phyloP scores from a whole-genome alignment of 2,113 vertebrate species.

The Orycteropus afer region DNA sequence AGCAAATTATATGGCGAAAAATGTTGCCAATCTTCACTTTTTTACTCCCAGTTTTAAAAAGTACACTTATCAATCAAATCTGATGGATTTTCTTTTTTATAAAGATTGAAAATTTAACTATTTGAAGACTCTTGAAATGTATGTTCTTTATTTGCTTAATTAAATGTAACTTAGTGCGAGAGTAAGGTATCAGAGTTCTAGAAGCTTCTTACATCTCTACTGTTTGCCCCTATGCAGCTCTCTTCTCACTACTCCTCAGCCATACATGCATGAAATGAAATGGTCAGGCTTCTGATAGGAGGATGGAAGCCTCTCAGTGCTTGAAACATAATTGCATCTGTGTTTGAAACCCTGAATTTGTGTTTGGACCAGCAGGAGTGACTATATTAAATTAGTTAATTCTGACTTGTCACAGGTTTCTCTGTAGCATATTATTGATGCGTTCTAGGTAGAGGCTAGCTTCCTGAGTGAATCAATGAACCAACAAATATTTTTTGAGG shows the following conservation, averaged over 20 bases:
- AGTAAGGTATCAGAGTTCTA: neutral
- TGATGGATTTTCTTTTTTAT: slow-evolving; percentile 83
- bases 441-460: neutral
- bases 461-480: neutral
- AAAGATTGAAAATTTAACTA: slow-evolving; percentile 84
- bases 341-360: no score
- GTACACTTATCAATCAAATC: slow-evolving; percentile 88
- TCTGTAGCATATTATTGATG: neutral
- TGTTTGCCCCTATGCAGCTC: no score
- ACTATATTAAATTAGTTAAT: neutral
- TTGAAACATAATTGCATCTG: fast-evolving
- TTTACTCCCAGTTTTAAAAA: slow-evolving; percentile 84
- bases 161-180: neutral
- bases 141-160: slow-evolving; percentile 22
- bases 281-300: neutral
- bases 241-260: neutral
- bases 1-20: slow-evolving; percentile 89
- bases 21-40: slow-evolving; percentile 87
- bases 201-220: neutral
- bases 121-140: slow-evolving; percentile 66
- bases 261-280: fast-evolving
- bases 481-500: neutral
- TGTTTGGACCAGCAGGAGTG: neutral
- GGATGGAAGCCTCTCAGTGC: neutral
- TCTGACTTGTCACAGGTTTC: neutral